Conservation (phyloP, 2,797 vertebrate genomes). For the Betta splendens region DNA sequence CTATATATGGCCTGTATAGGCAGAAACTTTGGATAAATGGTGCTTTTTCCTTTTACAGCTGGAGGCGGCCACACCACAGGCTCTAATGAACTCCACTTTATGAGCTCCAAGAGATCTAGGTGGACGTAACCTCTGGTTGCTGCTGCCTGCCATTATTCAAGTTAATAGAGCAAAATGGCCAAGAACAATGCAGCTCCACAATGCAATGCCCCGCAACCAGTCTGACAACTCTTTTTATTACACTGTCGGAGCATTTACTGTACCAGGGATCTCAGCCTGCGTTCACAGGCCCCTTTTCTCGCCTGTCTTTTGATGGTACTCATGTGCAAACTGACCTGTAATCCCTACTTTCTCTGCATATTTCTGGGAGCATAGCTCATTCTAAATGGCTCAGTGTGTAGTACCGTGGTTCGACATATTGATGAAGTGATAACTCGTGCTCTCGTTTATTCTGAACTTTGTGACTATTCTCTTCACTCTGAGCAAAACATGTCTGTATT, state of each 20-base stretch:
- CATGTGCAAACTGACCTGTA: slow-evolving; percentile 50
- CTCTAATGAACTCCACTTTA: slow-evolving; percentile 47
- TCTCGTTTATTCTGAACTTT: slow-evolving; percentile 76
- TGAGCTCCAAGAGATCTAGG: slow-evolving; percentile 39
- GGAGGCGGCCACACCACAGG: slow-evolving; percentile 29
- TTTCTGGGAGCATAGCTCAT: slow-evolving; percentile 74
- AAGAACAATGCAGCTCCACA: slow-evolving; percentile 21
- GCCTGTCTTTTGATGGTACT: slow-evolving; percentile 20
- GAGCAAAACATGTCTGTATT: slow-evolving; percentile 76
- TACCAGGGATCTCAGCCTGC: slow-evolving; percentile 22
- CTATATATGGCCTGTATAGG: background rate
- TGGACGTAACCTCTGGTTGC: slow-evolving; percentile 33
- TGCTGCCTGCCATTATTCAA: slow-evolving; percentile 27
- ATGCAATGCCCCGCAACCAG: slow-evolving; percentile 36
- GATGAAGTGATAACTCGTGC: slow-evolving; percentile 80
- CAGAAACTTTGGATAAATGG: slow-evolving; percentile 9
- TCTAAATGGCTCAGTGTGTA: slow-evolving; percentile 80
- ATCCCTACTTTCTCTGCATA: slow-evolving; percentile 63
- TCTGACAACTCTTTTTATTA: slow-evolving; percentile 54
- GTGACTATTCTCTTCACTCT: slow-evolving; percentile 74
- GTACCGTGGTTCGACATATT: slow-evolving; percentile 78
- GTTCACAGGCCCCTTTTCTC: background rate
- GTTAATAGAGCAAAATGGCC: slow-evolving; percentile 41
- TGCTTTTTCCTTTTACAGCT: slow-evolving; percentile 7
- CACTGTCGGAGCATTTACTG: slow-evolving; percentile 29